Conservation (phyloP, 2,888 invertebrate species). For the Spisula subtruncata region DNA sequence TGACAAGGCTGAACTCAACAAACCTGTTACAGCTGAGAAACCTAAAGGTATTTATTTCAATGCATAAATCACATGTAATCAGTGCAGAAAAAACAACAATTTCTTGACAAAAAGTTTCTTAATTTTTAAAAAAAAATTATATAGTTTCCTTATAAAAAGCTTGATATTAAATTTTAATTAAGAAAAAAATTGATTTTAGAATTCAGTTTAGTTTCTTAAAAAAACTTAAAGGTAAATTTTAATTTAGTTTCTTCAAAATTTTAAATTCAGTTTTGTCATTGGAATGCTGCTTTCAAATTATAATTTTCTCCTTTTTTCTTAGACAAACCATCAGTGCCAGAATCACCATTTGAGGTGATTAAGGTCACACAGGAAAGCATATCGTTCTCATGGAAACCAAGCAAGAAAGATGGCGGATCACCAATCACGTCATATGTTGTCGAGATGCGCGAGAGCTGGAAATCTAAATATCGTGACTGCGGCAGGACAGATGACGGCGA, state of each 20-base stretch:
- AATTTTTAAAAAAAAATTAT: too few species aligned
- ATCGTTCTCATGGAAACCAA: slow-evolving; percentile 82
- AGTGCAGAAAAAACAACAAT: too few species aligned
- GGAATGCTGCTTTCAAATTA: background rate
- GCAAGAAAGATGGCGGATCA: slow-evolving; percentile 92
- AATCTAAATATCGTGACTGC: slow-evolving; percentile 79
- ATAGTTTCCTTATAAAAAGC: too few species aligned
- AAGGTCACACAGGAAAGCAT: slow-evolving; percentile 77
- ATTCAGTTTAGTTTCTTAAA: too few species aligned
- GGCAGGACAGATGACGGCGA: slow-evolving; percentile 88
- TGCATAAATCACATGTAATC: background rate
- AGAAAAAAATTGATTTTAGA: too few species aligned
- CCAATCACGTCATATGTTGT: slow-evolving; percentile 93
- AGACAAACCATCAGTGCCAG: slow-evolving; percentile 82
- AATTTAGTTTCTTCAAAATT: too few species aligned
- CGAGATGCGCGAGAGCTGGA: slow-evolving; percentile 91
- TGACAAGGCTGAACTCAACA: slow-evolving; percentile 73
- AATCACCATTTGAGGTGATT: slow-evolving; percentile 78
- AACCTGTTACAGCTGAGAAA: slow-evolving; percentile 79
- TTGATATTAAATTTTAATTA: too few species aligned
- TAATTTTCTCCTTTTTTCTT: background rate
- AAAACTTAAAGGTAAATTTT: too few species aligned
- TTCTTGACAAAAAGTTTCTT: too few species aligned
- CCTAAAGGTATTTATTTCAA: slow-evolving; percentile 68
- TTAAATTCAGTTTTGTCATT: too few species aligned